Base-by-base conservation (phyloP, 2,113 vertebrate species). In the Setophaga petechia region DNA sequence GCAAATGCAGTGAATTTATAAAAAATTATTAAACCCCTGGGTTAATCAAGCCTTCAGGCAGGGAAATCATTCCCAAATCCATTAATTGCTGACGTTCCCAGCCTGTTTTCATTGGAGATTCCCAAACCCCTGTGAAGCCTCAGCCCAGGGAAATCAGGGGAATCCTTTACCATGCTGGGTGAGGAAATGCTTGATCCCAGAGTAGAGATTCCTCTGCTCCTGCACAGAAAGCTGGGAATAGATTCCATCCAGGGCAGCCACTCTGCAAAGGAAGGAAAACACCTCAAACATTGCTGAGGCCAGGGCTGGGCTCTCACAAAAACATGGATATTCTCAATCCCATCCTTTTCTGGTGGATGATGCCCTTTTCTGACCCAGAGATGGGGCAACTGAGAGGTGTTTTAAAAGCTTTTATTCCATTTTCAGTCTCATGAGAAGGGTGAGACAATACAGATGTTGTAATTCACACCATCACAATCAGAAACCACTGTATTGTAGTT, bases 151-250 rank as follows among this genome's bases (percentile, higher is more conserved):
- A 73, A 61, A 46, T 8, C 11, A 23, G 78, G 4, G 28, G 3
- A 52, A 30, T 27, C 6, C 37, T 52, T 93, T 93, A 97, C 96
- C 96, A 7, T 90, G 65, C n/a, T 94, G 89, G 67, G 8, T 33
- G 68, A 97, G 95, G 41, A 93, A 97, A 10, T 80, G 7, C 27
- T 92, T 96, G 82, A 97, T 95, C 19, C 90, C 94, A 1, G 15
- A 0, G 21, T 95, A 97, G 44, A 97, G 54, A 41, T 92, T 93
- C 76, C 82, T 90, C 92, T 89, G 94, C 22, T 92, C 83, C 30
- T 72, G 24, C 43, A 71, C 75, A 1, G 85, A 8, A 9, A 97
- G 95, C 27, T 88, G 80, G 65, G 92, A 35, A 54, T 97, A 97
- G 6, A 97, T 74, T 20, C 57, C 76, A 68, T 88, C 90, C 92